Evolutionary conservation across 1,140 invertebrate genomes (phyloP), one percentile per base, ranked within the genome.

Genomic region (Cataglyphis hispanica): DNA sequence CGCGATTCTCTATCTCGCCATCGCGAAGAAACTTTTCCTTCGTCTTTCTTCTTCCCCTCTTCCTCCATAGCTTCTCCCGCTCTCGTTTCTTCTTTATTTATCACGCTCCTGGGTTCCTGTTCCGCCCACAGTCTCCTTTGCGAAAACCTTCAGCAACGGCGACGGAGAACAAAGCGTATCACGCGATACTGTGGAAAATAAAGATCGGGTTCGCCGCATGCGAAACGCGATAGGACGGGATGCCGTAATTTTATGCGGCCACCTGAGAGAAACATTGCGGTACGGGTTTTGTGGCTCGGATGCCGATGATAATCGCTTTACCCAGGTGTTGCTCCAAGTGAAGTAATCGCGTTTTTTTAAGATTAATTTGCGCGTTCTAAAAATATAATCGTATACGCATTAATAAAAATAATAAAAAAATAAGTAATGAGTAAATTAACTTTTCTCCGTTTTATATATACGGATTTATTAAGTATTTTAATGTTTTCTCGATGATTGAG

Each of bases 161-260:
- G 61, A 69, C 50, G 37, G 58, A 43, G 78, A 74, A 83, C 78
- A 83, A 83, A 83, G 78, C 67, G n/a, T 72, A 83, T 83, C 78
- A 83, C 78, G 78, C 78, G 78, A 83, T 83, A 83, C 67, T 53
- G 67, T 83, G 53, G 67, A 74, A 83, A 74, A 83, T 83, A 83
- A 83, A 83, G 78, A 74, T 83, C 78, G 78, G 27, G 78, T 74
- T 83, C 67, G 56, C 78, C 67, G 53, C 67, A 53, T 74, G 53
- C 78, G 78, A 83, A 61, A 83, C 40, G 27, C 78, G 78, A 83
- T 83, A 83, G 78, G 78, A 81, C 66, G 53, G 22, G 22, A 40
- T n/a, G 56, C 22, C 53, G 53, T 83, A 83, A 83, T 83, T 83
- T 72, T 83, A 74, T 83, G 78, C 67, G 27, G n/a, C 25, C 53